These are phyloP conservation scores for Cepphus grylle DNA, from an alignment of 2,113 vertebrate genomes.

Conservation along the genomic window DNA sequence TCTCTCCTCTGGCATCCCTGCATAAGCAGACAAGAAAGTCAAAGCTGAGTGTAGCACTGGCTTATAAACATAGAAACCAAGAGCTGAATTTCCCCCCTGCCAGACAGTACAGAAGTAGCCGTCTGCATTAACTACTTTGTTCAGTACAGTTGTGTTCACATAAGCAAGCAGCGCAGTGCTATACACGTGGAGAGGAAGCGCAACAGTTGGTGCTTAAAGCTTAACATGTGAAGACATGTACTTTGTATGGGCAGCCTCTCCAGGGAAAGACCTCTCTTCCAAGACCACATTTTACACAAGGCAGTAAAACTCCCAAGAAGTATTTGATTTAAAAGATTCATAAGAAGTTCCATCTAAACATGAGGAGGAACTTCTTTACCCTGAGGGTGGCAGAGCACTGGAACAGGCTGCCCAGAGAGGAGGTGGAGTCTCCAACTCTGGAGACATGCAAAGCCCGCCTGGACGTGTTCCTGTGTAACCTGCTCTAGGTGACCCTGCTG, in stretches of 20 bases:
- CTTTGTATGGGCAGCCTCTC: not conserved
- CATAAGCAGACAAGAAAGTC: not conserved
- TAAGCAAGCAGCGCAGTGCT: not conserved
- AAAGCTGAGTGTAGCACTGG: not conserved
- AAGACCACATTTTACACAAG: not conserved
- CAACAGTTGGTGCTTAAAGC: accelerated
- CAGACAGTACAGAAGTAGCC: not conserved
- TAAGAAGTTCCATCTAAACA: too few relatives aligned
- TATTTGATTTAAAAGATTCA: not conserved
- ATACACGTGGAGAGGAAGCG: accelerated
- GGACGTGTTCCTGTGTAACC: too few relatives aligned
- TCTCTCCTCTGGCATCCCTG: not conserved
- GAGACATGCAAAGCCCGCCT: too few relatives aligned
- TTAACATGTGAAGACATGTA: not conserved
- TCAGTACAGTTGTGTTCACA: not conserved
- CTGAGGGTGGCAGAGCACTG: too few relatives aligned
- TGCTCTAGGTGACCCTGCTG: too few relatives aligned
- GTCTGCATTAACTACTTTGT: not conserved
- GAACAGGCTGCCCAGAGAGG: too few relatives aligned
- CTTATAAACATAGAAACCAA: not conserved
- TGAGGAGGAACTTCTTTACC: too few relatives aligned
- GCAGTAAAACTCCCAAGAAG: not conserved
- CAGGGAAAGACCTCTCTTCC: not conserved
- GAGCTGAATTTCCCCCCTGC: not conserved
- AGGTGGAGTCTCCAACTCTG: too few relatives aligned